These are phyloP conservation scores for Onychomys leucogaster DNA, from an alignment of 2,797 vertebrate genomes.

Conservation along the genomic window DNA sequence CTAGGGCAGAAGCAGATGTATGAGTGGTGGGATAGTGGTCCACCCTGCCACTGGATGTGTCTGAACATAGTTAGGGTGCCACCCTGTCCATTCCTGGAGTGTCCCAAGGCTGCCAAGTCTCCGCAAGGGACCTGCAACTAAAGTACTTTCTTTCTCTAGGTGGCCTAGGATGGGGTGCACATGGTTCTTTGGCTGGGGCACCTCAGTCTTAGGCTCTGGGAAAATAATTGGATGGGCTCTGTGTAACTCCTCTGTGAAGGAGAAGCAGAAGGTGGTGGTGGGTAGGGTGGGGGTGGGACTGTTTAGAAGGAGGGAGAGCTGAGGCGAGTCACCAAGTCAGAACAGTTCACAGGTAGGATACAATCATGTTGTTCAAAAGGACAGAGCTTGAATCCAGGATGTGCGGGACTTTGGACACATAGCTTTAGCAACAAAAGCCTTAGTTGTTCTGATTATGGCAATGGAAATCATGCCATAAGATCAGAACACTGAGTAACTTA, in stretches of 20 bases:
- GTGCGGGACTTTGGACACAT: conserved; percentile 1
- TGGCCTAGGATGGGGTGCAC: not conserved
- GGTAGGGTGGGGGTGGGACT: too few relatives aligned
- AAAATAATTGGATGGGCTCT: not conserved
- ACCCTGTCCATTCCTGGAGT: accelerated
- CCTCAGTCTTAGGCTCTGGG: not conserved
- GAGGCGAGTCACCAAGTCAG: not conserved
- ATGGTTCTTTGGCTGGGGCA: not conserved
- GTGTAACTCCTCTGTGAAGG: not conserved
- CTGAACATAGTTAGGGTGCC: too few relatives aligned
- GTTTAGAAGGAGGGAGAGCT: not conserved
- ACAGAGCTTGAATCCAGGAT: not conserved
- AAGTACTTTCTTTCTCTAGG: not conserved
- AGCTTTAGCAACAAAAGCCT: not conserved
- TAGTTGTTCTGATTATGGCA: not conserved
- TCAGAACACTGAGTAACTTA: not conserved
- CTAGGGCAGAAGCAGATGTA: not conserved
- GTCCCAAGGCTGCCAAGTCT: not conserved
- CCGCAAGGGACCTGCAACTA: too few relatives aligned
- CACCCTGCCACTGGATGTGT: not conserved
- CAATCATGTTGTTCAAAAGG: not conserved
- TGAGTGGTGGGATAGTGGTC: too few relatives aligned
- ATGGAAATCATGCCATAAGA: not conserved
- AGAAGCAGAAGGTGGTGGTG: not conserved
- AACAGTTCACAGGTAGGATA: not conserved